Percentiles rank a stretch among this genome's conserved stretches.
These are phyloP conservation scores for Danio choprae DNA, from an alignment of 2,797 vertebrate genomes.

Conservation along the genomic window DNA sequence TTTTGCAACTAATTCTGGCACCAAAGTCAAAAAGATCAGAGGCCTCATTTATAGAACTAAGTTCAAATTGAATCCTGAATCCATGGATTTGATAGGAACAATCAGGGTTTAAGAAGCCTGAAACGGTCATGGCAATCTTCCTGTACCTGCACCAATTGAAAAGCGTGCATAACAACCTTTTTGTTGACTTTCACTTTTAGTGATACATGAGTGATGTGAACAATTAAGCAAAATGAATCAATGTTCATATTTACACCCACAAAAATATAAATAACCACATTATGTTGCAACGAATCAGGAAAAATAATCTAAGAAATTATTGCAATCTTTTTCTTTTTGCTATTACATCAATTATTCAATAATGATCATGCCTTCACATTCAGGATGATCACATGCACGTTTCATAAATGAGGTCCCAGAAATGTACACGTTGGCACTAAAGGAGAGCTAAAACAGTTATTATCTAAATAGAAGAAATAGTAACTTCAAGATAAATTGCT, in stretches of 20 bases:
- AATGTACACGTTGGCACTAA: slow-evolving; percentile 16
- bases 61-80: slow-evolving; percentile 15
- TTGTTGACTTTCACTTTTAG: neutral
- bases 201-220: neutral
- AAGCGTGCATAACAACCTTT: neutral
- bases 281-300: neutral
- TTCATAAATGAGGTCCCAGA: slow-evolving; percentile 23
- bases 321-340: neutral
- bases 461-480: slow-evolving; percentile 30
- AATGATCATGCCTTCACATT: neutral
- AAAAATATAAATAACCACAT: neutral
- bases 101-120: neutral
- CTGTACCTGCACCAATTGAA: neutral
- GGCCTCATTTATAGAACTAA: slow-evolving; percentile 34
- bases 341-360: neutral
- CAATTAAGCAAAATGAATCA: neutral
- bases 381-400: neutral
- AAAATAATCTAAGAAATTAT: too few species aligned
- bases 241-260: neutral
- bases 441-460: slow-evolving; percentile 15
- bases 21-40: slow-evolving; percentile 35
- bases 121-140: neutral
- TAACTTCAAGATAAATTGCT: slow-evolving; percentile 23
- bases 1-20: slow-evolving; percentile 64
- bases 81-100: slow-evolving; percentile 19